A percentile compares a stretch with the other conserved stretches of the same genome.
Evolutionary conservation across 2,888 invertebrate genomes (phyloP).

Genomic region (Caradrina clavipalpis): DNA sequence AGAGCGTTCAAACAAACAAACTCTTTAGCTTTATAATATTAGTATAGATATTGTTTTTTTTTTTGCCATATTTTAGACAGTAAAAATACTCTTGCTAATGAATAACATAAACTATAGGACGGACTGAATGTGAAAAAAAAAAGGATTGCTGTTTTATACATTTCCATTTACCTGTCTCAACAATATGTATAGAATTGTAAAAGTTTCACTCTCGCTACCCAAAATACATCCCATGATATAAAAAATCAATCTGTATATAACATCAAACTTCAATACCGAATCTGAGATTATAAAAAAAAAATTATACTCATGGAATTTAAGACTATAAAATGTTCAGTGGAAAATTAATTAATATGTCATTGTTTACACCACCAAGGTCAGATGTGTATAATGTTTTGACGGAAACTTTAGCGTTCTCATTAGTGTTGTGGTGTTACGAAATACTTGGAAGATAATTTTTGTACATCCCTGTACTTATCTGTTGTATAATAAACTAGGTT

Average conservation of each 20-base stretch:
- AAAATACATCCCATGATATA: no score
- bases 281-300: not conserved
- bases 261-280: not conserved
- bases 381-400: slow-evolving; percentile 37
- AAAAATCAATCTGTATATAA: not conserved
- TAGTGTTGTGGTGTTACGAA: slow-evolving; percentile 18
- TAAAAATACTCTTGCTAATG: no score
- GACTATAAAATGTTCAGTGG: slow-evolving; percentile 19
- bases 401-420: slow-evolving; percentile 46
- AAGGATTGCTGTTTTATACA: no score
- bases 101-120: no score
- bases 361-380: slow-evolving; percentile 58
- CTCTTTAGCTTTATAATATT: no score
- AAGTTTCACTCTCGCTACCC: no score
- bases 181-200: no score
- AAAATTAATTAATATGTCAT: slow-evolving; percentile 53
- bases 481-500: not conserved
- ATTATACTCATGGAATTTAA: slow-evolving; percentile 10
- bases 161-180: no score
- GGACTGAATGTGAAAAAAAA: no score
- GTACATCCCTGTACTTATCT: not conserved
- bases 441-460: not conserved
- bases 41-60: no score
- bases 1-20: no score
- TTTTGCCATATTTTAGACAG: no score